Conservation (phyloP, 1,140 invertebrate genomes). For the Saccostrea echinata region DNA sequence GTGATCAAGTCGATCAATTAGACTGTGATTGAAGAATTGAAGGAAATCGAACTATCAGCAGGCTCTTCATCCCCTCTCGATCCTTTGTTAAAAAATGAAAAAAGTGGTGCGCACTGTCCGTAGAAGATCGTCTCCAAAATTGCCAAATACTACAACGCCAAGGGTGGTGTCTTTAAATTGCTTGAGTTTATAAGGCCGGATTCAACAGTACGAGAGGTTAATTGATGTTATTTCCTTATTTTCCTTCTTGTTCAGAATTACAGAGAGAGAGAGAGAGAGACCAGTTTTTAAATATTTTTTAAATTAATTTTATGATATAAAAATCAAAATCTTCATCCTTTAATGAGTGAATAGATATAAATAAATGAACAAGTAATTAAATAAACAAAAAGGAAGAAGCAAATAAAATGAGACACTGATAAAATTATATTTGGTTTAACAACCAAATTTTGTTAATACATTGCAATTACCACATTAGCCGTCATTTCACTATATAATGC, state of each 20-base stretch:
- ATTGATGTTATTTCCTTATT: constrained; percentile 1
- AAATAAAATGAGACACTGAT: no score
- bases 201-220: background rate
- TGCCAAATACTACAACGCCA: background rate
- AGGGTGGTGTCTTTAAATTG: background rate
- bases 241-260: background rate
- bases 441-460: no score
- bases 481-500: no score
- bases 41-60: background rate
- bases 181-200: background rate
- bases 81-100: background rate
- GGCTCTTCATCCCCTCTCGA: background rate
- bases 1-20: constrained; percentile 6
- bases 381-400: no score
- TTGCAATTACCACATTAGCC: no score
- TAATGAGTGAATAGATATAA: no score
- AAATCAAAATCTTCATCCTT: no score
- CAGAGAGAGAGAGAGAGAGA: no score
- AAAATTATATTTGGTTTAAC: no score
- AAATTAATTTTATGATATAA: no score
- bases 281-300: background rate
- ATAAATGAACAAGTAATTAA: no score
- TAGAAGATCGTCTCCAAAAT: background rate
- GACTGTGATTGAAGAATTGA: constrained; percentile 7
- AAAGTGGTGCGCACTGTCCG: background rate